Evolutionary conservation across 2,113 vertebrate species (phyloP).

Genomic region (Misgurnus anguillicaudatus): DNA sequence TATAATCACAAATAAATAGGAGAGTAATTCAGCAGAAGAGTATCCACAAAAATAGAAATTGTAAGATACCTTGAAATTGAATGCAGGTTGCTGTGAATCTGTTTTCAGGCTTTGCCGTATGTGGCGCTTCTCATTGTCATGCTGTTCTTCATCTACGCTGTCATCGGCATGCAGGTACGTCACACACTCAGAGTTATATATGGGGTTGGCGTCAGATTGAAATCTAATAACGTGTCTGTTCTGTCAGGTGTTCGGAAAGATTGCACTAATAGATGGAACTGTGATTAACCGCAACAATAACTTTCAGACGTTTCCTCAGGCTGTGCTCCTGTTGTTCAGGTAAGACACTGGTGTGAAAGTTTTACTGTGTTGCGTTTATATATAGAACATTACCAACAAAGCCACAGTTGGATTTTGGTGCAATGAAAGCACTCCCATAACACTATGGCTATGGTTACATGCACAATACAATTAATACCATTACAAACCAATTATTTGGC

Average conservation of each 20-base stretch:
- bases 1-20: too few relatives aligned
- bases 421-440: too few relatives aligned
- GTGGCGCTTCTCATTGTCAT: constrained; percentile 93
- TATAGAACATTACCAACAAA: background rate
- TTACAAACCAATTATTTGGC: too few relatives aligned
- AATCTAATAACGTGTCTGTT: background rate
- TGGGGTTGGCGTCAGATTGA: background rate
- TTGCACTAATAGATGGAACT: constrained; percentile 86
- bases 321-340: constrained; percentile 91
- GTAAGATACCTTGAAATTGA: background rate
- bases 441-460: too few relatives aligned
- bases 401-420: background rate
- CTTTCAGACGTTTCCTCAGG: constrained; percentile 94
- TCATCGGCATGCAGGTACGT: constrained; percentile 93
- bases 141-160: constrained; percentile 95
- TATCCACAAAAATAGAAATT: too few relatives aligned
- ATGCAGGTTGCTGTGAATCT: constrained; percentile 38
- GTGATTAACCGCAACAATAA: constrained; percentile 94
- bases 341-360: constrained; percentile 38
- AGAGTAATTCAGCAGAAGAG: too few relatives aligned
- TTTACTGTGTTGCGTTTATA: background rate
- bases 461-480: too few relatives aligned
- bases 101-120: constrained; percentile 84
- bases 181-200: background rate
- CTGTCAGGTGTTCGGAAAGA: constrained; percentile 90